Conservation (phyloP, 2,797 vertebrate genomes). For the Centropyge bicolor region DNA sequence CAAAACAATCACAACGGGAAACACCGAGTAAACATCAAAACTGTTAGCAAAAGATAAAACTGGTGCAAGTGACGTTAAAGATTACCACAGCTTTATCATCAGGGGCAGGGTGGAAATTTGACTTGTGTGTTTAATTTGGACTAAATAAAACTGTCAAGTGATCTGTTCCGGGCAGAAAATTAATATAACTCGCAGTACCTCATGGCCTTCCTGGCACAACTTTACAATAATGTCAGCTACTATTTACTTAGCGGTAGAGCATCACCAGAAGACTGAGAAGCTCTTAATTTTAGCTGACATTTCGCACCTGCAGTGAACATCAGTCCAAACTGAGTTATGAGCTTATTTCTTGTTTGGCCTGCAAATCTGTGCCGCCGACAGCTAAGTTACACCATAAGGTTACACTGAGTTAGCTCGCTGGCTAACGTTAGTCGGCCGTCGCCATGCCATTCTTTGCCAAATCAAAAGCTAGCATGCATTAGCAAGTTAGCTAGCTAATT, state of each 20-base stretch:
- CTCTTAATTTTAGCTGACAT: not conserved
- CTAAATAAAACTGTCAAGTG: not conserved
- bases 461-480: slow-evolving; percentile 54
- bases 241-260: not conserved
- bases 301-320: not conserved
- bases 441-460: slow-evolving; percentile 57
- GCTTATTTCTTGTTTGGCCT: not conserved
- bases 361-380: not conserved
- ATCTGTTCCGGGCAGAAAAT: not conserved
- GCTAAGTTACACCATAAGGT: not conserved
- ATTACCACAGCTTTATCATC: not conserved
- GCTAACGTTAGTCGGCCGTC: slow-evolving; percentile 37
- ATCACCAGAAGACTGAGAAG: not conserved
- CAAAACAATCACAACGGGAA: slow-evolving; percentile 19
- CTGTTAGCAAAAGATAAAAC: too few relatives aligned
- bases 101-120: not conserved
- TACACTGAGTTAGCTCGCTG: slow-evolving; percentile 8
- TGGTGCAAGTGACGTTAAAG: not conserved
- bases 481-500: slow-evolving; percentile 56
- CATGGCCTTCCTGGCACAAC: not conserved
- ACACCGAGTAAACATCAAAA: not conserved
- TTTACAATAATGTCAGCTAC: not conserved
- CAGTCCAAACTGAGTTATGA: not conserved
- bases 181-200: not conserved
- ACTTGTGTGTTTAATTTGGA: not conserved